Evolutionary conservation across 2,888 invertebrate genomes (phyloP), one percentile per base, ranked within the genome.

Genomic region (Tenthredo livida): DNA sequence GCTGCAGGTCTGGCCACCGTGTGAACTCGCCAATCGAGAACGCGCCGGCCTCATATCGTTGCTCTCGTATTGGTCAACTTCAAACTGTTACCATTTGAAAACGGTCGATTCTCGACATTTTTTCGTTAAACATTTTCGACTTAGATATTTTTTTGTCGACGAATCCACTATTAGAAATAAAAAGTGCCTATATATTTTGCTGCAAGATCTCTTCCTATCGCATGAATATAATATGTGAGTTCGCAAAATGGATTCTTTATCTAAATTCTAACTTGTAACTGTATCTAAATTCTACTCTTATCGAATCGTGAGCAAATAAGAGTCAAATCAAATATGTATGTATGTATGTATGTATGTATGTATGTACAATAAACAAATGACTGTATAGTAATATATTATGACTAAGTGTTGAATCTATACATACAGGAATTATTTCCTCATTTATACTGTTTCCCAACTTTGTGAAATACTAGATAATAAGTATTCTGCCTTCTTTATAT

Each of bases 221-320:
- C 17, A 33, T 67, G 1, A 33, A n/a, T n/a, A 54, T 54, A n/a
- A 29, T 50, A 17, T 50, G 17, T 17, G 17, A 3, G 33, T 33
- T 2, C 4, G 37, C n/a, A 29, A 29, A 3, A 67, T 29, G 17
- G 33, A 15, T 17, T 17, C 17, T 67, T 67, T 17, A 37, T 7
- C 6, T 37, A 7, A 37, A 37, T 37, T 37, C 37, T 37, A 7
- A 37, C 10, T 15, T 10, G 67, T 33, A 37, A 37, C 29, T 29
- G 15, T 15, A 67, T 3, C 12, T 29, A 67, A 4, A 33, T 33
- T 15, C 17, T 33, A 1, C 33, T 67, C 67, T 67, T 67, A 67
- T 67, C 67, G 33, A 29, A 33, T 67, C 67, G 67, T 67, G 33
- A 17, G 54, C 67, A 67, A 67, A 67, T 67, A 29, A 67, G 7